These are phyloP conservation scores for Helicoverpa assulta DNA, from an alignment of 2,888 invertebrate genomes.

Conservation along the genomic window DNA sequence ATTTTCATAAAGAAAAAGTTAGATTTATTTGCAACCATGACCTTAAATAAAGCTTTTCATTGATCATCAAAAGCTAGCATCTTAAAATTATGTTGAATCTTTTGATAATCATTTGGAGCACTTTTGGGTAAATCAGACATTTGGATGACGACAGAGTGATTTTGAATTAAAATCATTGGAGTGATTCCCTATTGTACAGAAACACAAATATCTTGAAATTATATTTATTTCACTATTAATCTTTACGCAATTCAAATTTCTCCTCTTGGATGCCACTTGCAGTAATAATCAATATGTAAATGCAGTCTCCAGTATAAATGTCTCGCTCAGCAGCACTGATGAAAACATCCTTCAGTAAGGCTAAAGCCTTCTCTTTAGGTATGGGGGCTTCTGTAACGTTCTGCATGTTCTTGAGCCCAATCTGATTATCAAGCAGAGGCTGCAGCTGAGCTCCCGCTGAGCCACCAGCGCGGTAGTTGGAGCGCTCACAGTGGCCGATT, in stretches of 20 bases:
- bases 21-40: too few species aligned
- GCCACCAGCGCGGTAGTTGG: slow-evolving; percentile 96
- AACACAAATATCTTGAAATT: slow-evolving; percentile 54
- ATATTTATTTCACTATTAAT: slow-evolving; percentile 90
- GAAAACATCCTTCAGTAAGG: slow-evolving; percentile 98
- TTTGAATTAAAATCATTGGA: too few species aligned
- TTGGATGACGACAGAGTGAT: too few species aligned
- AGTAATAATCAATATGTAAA: slow-evolving; percentile 96
- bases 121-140: too few species aligned
- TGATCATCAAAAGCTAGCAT: too few species aligned
- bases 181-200: slow-evolving; percentile 16
- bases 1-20: neutral
- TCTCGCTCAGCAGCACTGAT: slow-evolving; percentile 99
- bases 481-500: slow-evolving; percentile 97
- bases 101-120: too few species aligned
- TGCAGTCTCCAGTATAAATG: slow-evolving; percentile 98
- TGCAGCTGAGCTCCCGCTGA: slow-evolving; percentile 97
- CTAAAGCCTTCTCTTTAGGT: slow-evolving; percentile 94
- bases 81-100: too few species aligned
- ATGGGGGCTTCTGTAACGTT: slow-evolving; percentile 92
- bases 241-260: slow-evolving; percentile 95
- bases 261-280: slow-evolving; percentile 95
- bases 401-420: slow-evolving; percentile 97
- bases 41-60: too few species aligned
- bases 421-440: slow-evolving; percentile 98